A percentile compares a stretch with the other conserved stretches of the same genome.
Evolutionary conservation across 2,113 vertebrate species (phyloP).

Genomic region (Pelvicachromis taeniatus): DNA sequence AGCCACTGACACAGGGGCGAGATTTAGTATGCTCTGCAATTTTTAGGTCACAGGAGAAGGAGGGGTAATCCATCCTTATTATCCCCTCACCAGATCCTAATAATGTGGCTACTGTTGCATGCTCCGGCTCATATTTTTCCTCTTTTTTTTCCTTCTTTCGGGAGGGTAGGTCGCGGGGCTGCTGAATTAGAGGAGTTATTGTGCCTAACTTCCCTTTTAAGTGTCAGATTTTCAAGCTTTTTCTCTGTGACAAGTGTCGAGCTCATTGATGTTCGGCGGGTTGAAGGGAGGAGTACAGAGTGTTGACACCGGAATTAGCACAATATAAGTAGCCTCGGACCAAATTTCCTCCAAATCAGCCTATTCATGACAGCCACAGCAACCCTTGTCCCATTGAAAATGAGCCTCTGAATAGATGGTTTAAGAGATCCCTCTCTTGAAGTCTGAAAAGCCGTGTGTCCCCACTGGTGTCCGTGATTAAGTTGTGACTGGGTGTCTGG

Average conservation of each 20-base stretch:
- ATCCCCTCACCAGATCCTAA: constrained; percentile 27
- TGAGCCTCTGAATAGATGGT: constrained; percentile 50
- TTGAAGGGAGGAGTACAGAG: not conserved
- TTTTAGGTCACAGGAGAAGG: constrained; percentile 45
- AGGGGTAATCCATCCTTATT: constrained; percentile 49
- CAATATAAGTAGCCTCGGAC: constrained; percentile 30
- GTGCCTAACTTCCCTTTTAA: constrained; percentile 34
- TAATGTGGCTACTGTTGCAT: constrained; percentile 50
- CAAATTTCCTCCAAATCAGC: constrained; percentile 24
- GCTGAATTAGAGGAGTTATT: constrained; percentile 35
- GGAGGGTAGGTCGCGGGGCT: not conserved
- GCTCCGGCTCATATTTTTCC: not conserved
- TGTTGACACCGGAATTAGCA: constrained; percentile 49
- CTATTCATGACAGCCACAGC: constrained; percentile 22
- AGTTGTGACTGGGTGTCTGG: constrained; percentile 33
- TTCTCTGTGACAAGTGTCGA: constrained; percentile 13
- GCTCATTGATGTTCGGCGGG: not conserved
- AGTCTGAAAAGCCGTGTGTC: constrained; percentile 38
- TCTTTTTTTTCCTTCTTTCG: not conserved
- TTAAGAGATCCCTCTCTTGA: constrained; percentile 50
- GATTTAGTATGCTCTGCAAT: constrained; percentile 41
- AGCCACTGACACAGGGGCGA: constrained; percentile 37
- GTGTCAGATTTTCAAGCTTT: constrained; percentile 36
- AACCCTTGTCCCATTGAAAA: constrained; percentile 14
- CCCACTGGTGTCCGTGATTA: constrained; percentile 44